Conservation (phyloP, 2,113 vertebrate genomes). For the Stomatorhinus ivindoensis region DNA sequence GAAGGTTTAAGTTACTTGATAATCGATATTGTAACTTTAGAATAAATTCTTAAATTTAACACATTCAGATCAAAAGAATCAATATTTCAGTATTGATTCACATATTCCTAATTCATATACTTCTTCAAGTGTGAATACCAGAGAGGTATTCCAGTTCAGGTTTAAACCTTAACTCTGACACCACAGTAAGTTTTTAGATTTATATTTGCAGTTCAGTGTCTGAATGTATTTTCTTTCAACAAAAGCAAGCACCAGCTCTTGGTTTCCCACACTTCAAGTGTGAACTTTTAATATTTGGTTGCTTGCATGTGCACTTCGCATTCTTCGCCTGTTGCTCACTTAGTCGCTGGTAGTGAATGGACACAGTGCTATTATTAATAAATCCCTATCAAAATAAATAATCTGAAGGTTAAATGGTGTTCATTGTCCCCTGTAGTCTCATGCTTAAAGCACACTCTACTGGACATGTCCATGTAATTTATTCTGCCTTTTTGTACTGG, state of each 20-base stretch:
- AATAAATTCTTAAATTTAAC: background rate
- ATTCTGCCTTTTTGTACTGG: background rate
- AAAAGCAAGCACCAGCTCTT: background rate
- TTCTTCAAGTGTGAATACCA: background rate
- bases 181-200: background rate
- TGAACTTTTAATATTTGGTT: background rate
- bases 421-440: no score
- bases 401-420: no score
- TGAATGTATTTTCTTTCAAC: background rate
- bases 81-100: background rate
- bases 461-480: background rate
- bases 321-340: background rate
- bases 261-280: background rate
- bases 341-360: background rate
- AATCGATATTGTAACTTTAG: background rate
- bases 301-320: background rate
- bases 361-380: no score
- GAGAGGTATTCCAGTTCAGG: background rate
- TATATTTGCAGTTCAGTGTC: background rate
- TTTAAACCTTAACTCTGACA: background rate
- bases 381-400: no score
- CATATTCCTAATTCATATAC: background rate
- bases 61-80: background rate
- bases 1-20: background rate
- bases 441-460: no score